Evolutionary conservation across 2,113 vertebrate genomes (phyloP), one percentile per base, ranked within the genome.

Genomic region (Callipepla californica): DNA sequence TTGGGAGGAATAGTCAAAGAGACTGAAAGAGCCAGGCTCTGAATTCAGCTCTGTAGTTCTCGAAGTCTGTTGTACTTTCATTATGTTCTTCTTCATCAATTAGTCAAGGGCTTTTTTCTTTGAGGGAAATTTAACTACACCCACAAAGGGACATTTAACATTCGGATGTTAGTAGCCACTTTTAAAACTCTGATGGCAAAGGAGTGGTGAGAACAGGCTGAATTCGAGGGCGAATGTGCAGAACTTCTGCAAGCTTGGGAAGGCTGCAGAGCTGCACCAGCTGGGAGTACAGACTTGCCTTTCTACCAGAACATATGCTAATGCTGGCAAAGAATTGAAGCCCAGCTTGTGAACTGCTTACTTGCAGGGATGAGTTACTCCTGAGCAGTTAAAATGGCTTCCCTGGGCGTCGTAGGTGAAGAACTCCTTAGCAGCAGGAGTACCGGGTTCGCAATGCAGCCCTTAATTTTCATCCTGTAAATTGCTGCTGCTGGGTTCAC

Each of bases 281-380:
- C 90, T 89, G 93, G 87, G 38, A 2, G 5, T 25, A n/a, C 67
- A 90, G 87, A 25, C 79, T 87, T 89, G 62, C 89, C 67, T 73
- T 87, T 78, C 85, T 59, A 75, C 51, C 69, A 61, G 87, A 90
- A 72, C 89, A 80, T 95, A 92, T 92, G 91, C 72, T 92, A 76
- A 21, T 68, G 59, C 91, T 96, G 91, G 94, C 87, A 85, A 57
- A 83, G 89, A 34, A 83, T 4, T 70, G 45, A 61, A 92, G 79
- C 59, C 85, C 91, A 92, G 91, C 91, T 93, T 95, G 96, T 45
- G 85, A 90, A 38, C 87, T 80, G 82, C 81, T 80, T 75, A 30
- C 58, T 96, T 80, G 57, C 59, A 48, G 82, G 85, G 87, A 78
- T 90, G 93, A 94, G 86, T 68, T 80, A 73, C 67, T 77, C 1